Conservation (phyloP, 2,888 invertebrate species). For the Leptura quadrifasciata region DNA sequence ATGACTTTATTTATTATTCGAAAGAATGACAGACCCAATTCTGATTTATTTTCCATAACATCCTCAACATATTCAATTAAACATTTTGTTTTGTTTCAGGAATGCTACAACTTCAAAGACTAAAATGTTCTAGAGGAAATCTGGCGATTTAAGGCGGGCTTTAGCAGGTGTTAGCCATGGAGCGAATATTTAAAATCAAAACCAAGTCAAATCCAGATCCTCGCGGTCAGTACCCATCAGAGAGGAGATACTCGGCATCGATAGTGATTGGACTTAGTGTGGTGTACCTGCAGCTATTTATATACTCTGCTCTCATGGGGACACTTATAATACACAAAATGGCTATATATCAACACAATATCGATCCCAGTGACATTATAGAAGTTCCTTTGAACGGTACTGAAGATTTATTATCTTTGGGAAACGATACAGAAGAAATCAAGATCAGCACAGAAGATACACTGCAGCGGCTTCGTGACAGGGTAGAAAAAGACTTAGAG, state of each 20-base stretch:
- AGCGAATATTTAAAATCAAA: slow-evolving; percentile 82
- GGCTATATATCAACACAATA: slow-evolving; percentile 37
- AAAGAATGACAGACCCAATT: too few species aligned
- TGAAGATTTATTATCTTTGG: slow-evolving; percentile 35
- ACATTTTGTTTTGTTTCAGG: slow-evolving; percentile 16
- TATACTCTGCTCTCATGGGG: slow-evolving; percentile 77
- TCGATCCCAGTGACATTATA: slow-evolving; percentile 9
- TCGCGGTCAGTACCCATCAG: slow-evolving; percentile 79
- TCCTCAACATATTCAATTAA: too few species aligned
- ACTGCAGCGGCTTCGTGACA: slow-evolving; percentile 49
- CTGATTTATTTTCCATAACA: too few species aligned
- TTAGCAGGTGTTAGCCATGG: slow-evolving; percentile 73
- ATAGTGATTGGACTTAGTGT: slow-evolving; percentile 80
- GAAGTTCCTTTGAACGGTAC: slow-evolving; percentile 26
- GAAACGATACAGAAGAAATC: slow-evolving; percentile 10
- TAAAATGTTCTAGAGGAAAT: not conserved
- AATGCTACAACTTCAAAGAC: not conserved
- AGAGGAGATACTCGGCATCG: slow-evolving; percentile 81
- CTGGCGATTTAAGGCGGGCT: not conserved
- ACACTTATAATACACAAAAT: slow-evolving; percentile 72
- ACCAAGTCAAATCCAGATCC: slow-evolving; percentile 79
- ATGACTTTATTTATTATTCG: too few species aligned
- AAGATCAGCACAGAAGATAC: slow-evolving; percentile 41
- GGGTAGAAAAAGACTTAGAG: slow-evolving; percentile 55
- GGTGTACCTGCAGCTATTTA: slow-evolving; percentile 79